phyloP scores from a whole-genome alignment of 2,888 invertebrate species.

The Himalopsyche anomala region DNA sequence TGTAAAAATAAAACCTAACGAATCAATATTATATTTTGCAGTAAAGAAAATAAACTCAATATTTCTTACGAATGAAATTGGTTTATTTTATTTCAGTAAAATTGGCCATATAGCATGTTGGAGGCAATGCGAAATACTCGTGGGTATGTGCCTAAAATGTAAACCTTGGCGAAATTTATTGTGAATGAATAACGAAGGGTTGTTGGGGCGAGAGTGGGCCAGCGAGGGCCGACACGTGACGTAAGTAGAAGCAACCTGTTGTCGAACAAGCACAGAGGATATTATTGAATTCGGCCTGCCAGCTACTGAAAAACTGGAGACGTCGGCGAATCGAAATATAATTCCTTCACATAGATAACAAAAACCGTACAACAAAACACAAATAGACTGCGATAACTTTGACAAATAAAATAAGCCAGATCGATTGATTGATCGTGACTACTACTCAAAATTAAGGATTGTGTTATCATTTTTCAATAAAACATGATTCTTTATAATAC shows the following conservation, averaged over 20 bases:
- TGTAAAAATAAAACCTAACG: too few relatives aligned
- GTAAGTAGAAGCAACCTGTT: slow-evolving; percentile 19
- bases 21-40: too few relatives aligned
- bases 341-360: too few relatives aligned
- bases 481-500: too few relatives aligned
- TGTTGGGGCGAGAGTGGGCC: background rate
- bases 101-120: background rate
- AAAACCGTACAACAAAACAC: too few relatives aligned
- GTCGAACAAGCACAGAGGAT: slow-evolving; percentile 7
- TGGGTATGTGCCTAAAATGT: background rate
- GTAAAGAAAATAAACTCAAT: too few relatives aligned
- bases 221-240: slow-evolving; percentile 4
- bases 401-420: too few relatives aligned
- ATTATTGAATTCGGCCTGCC: slow-evolving; percentile 21
- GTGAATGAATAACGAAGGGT: slow-evolving; percentile 13
- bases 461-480: too few relatives aligned
- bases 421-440: too few relatives aligned
- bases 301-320: background rate
- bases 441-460: too few relatives aligned
- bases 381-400: too few relatives aligned
- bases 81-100: background rate
- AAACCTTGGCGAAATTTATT: background rate
- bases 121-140: background rate
- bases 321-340: background rate
- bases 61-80: too few relatives aligned